These are phyloP conservation scores for Brachyistius frenatus DNA, from an alignment of 2,113 vertebrate species.

Conservation along the genomic window DNA sequence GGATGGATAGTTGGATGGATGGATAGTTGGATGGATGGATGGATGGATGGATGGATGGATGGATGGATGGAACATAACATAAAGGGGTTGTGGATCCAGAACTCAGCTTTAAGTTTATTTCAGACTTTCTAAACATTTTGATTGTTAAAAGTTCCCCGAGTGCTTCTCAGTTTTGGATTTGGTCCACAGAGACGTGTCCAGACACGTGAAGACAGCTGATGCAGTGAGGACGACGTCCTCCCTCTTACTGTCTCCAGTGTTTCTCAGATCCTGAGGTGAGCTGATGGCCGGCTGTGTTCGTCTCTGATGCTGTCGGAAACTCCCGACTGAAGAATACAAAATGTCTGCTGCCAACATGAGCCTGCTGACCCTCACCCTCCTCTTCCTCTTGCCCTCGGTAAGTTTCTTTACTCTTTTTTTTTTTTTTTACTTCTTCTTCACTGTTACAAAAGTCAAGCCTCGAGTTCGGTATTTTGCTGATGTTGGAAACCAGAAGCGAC, in stretches of 20 bases:
- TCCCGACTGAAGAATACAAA: slow-evolving; percentile 31
- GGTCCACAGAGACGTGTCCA: neutral
- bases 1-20: too few species aligned
- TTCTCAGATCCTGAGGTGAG: slow-evolving; percentile 70
- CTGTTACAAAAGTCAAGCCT: too few species aligned
- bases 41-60: too few species aligned
- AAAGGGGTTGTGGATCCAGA: neutral
- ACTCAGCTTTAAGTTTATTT: neutral
- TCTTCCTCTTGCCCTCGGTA: slow-evolving; percentile 59
- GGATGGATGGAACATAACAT: too few species aligned
- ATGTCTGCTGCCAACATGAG: slow-evolving; percentile 51
- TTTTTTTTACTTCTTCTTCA: too few species aligned
- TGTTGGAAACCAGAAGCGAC: too few species aligned
- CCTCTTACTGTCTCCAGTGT: slow-evolving; percentile 9
- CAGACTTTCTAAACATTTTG: neutral
- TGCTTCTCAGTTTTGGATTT: neutral
- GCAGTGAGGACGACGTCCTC: neutral
- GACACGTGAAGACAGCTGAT: neutral
- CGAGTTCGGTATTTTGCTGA: too few species aligned
- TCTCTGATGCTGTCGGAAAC: slow-evolving; percentile 6
- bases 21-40: too few species aligned
- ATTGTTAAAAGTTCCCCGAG: neutral
- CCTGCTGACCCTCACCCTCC: slow-evolving; percentile 29
- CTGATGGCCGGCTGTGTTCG: neutral
- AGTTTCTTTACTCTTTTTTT: slow-evolving; percentile 8